phyloP scores from a whole-genome alignment of 2,113 vertebrate genomes.

The Scomber scombrus region DNA sequence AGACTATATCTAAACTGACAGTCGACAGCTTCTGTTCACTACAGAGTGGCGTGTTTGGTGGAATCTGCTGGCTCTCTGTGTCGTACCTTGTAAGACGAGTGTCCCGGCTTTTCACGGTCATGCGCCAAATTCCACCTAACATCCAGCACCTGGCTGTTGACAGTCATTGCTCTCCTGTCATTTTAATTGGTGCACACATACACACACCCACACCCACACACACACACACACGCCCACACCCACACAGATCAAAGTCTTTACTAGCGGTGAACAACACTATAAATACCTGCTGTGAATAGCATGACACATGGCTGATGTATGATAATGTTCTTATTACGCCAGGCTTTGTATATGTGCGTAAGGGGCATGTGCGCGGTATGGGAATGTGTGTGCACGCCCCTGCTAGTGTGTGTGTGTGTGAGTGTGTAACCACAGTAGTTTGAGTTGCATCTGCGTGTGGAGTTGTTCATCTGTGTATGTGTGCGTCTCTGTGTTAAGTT shows the following conservation, averaged over 20 bases:
- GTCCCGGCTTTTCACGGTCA: conserved; percentile 44
- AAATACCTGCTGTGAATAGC: conserved; percentile 51
- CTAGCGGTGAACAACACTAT: conserved; percentile 51
- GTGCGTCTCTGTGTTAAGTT: conserved; percentile 5
- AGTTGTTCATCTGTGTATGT: neutral
- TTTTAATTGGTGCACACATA: conserved; percentile 54
- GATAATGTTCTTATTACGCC: conserved; percentile 59
- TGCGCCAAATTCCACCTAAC: conserved; percentile 59
- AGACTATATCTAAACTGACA: neutral
- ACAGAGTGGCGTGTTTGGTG: neutral
- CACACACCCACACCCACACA: conserved; percentile 34
- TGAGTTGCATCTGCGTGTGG: neutral
- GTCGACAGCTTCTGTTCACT: neutral
- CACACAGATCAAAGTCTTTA: conserved; percentile 45
- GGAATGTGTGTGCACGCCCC: conserved; percentile 26
- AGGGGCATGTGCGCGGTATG: conserved; percentile 4
- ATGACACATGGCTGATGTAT: conserved; percentile 26
- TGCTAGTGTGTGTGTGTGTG: conserved; percentile 13
- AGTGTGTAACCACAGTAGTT: neutral
- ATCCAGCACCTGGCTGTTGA: conserved; percentile 65
- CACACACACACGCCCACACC: conserved; percentile 18
- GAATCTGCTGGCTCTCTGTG: conserved; percentile 20
- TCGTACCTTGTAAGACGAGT: conserved; percentile 51
- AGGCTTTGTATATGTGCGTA: conserved; percentile 48
- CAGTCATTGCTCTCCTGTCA: conserved; percentile 60